These are phyloP conservation scores for Vidua macroura DNA, from an alignment of 2,113 vertebrate genomes.

Conservation along the genomic window DNA sequence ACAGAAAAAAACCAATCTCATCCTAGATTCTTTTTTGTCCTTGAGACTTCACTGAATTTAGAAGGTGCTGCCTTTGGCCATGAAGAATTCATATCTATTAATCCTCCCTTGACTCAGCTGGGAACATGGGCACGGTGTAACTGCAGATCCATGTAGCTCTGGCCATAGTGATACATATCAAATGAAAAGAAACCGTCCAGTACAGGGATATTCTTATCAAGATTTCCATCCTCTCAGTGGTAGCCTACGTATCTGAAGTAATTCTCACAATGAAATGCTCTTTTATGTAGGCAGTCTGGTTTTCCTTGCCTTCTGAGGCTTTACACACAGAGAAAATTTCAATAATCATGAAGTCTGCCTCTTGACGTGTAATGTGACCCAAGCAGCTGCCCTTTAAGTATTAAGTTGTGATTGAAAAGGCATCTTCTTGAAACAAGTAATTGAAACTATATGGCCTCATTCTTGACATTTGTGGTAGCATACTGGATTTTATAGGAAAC, in stretches of 20 bases:
- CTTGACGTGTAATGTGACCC: conserved; percentile 1
- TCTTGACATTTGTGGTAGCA: conserved; percentile 35
- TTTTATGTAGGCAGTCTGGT: not conserved
- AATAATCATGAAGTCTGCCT: conserved; percentile 7
- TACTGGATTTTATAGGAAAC: conserved; percentile 13
- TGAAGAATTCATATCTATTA: not conserved
- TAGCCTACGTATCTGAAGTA: not conserved
- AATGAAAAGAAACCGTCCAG: not conserved
- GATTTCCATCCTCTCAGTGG: not conserved
- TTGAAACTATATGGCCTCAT: conserved; percentile 47
- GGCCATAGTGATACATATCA: not conserved
- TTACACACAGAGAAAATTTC: not conserved
- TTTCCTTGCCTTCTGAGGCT: conserved; percentile 21
- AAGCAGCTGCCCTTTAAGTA: conserved; percentile 28
- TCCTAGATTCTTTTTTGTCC: not conserved
- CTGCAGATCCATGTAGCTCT: not conserved
- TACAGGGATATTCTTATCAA: not conserved
- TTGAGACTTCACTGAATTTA: not conserved
- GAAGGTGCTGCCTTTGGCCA: not conserved
- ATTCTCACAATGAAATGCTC: not conserved
- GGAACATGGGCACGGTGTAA: not conserved
- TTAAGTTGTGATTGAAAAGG: conserved; percentile 34
- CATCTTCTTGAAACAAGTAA: conserved; percentile 55
- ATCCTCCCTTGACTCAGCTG: not conserved
- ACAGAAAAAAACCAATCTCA: not conserved